Conservation (phyloP, 2,888 invertebrate species). For the Amphimallon solstitiale region DNA sequence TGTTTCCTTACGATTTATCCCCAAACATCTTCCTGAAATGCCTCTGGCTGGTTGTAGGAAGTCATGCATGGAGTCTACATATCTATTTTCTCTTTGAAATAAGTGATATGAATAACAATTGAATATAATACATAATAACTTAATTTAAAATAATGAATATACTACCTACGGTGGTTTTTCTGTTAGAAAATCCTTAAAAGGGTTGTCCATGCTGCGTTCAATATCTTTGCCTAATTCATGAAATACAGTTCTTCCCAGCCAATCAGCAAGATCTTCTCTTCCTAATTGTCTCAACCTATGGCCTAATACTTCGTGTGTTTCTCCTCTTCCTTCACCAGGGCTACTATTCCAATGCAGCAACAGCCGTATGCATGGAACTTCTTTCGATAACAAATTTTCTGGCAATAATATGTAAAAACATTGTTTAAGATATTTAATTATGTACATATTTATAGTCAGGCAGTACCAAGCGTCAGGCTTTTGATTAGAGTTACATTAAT, state of each 20-base stretch:
- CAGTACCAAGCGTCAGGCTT: too few relatives aligned
- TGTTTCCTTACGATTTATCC: too few relatives aligned
- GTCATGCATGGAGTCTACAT: too few relatives aligned
- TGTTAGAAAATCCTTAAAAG: slow-evolving; percentile 50
- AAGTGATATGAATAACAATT: too few relatives aligned
- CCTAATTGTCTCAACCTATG: slow-evolving; percentile 70
- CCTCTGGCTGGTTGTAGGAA: too few relatives aligned
- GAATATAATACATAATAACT: too few relatives aligned
- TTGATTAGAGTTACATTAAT: too few relatives aligned
- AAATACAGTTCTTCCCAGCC: slow-evolving; percentile 70
- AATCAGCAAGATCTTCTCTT: slow-evolving; percentile 68
- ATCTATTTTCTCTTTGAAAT: too few relatives aligned
- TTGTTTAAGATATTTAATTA: too few relatives aligned
- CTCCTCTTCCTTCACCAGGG: slow-evolving; percentile 66
- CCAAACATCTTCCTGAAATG: too few relatives aligned
- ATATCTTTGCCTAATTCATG: slow-evolving; percentile 66
- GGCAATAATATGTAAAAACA: slow-evolving; percentile 39
- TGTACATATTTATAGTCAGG: too few relatives aligned
- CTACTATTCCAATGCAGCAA: slow-evolving; percentile 70
- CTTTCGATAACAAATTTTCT: slow-evolving; percentile 64
- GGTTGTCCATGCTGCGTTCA: slow-evolving; percentile 52
- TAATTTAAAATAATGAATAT: neutral
- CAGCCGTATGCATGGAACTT: slow-evolving; percentile 67
- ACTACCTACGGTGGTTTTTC: slow-evolving; percentile 19
- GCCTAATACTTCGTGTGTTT: slow-evolving; percentile 67